Conservation (phyloP, 35 echinoderm and acorn worm species). For the Amphiura filiformis region DNA sequence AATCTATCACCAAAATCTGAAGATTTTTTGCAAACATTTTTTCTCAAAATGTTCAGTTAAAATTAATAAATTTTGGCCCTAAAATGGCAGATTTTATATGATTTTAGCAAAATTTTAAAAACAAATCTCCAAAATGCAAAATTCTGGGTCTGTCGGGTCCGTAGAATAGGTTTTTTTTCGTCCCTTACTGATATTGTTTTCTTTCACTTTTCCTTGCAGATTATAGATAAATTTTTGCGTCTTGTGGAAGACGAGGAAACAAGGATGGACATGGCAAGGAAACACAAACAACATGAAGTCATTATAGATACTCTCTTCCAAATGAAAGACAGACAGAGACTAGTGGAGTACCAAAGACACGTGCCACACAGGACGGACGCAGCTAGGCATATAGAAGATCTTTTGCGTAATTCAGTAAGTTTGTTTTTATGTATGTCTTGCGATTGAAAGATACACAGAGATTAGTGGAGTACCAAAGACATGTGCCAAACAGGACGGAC, state of each 20-base stretch:
- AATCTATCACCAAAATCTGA: no score
- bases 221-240: conserved; percentile 55
- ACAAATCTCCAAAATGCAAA: no score
- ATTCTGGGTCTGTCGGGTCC: no score
- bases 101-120: no score
- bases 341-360: conserved; percentile 41
- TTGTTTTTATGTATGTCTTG: background rate
- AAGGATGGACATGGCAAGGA: conserved; percentile 44
- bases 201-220: conserved; percentile 6
- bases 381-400: conserved; percentile 47
- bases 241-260: conserved; percentile 65
- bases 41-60: no score
- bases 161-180: no score
- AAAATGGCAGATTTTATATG: no score
- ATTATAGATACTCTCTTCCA: conserved; percentile 65
- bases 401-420: conserved; percentile 72
- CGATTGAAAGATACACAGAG: conserved; percentile 67
- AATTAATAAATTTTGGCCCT: no score
- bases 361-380: conserved; percentile 4
- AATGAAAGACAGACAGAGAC: conserved; percentile 63
- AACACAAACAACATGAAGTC: conserved; percentile 43
- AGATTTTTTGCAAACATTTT: no score
- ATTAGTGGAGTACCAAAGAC: conserved; percentile 39
- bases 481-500: background rate
- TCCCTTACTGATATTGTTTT: no score